phyloP scores from a whole-genome alignment of 2,888 invertebrate genomes.

The Eurytoma californica region DNA sequence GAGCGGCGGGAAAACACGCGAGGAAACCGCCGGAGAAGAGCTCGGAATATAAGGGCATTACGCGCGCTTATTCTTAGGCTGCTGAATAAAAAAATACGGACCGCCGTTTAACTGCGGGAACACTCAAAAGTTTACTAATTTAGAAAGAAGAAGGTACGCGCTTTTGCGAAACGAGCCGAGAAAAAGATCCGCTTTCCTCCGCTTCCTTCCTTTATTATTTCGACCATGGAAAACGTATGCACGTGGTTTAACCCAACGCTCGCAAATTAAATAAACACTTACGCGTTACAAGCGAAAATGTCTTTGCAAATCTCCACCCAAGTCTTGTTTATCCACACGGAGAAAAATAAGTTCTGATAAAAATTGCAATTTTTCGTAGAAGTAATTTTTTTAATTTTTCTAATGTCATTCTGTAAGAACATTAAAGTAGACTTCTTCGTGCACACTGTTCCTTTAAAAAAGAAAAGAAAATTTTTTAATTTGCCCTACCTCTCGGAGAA shows the following conservation, averaged over 20 bases:
- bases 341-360: too few relatives aligned
- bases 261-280: too few relatives aligned
- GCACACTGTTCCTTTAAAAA: too few relatives aligned
- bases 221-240: not conserved
- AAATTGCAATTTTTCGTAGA: too few relatives aligned
- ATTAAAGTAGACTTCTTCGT: too few relatives aligned
- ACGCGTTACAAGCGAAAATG: too few relatives aligned
- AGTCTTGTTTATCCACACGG: too few relatives aligned
- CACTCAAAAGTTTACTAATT: conserved; percentile 49
- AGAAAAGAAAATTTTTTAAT: too few relatives aligned
- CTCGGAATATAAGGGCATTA: conserved; percentile 46
- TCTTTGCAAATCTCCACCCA: too few relatives aligned
- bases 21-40: conserved; percentile 43
- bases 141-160: conserved; percentile 39
- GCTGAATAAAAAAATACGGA: conserved; percentile 7
- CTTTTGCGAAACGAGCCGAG: conserved; percentile 19
- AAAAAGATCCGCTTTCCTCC: conserved; percentile 1
- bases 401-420: too few relatives aligned
- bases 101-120: conserved; percentile 26
- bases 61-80: conserved; percentile 37
- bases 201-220: not conserved
- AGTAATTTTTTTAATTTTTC: too few relatives aligned
- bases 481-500: too few relatives aligned
- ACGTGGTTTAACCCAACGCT: not conserved
- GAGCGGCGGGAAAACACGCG: conserved; percentile 48